Evolutionary conservation across 2,888 invertebrate genomes (phyloP), one percentile per base, ranked within the genome.

Genomic region (Orthonevra nobilis): DNA sequence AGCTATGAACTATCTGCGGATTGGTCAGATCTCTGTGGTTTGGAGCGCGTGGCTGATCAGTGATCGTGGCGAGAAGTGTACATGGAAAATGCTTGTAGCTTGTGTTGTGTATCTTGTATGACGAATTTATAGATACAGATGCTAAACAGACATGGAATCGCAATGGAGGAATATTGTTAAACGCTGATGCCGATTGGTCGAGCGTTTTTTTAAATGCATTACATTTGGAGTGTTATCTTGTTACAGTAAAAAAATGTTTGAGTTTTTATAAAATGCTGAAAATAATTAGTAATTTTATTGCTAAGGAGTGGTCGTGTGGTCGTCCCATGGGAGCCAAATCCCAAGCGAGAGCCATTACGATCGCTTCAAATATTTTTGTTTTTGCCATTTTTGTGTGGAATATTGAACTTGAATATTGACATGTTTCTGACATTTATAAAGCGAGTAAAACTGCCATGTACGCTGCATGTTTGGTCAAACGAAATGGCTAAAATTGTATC

Each of bases 41-140:
- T 15, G 19, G 36, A 54, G 64, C 10, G 5, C 19, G n/a, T n/a
- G 2, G 14, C 10, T 7, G 40, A 15, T 20, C 10, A 48, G 12
- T 60, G 79, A 68, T 77, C 73, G 36, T 15, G 56, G 48, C 77
- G 60, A 72, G 64, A 60, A 66, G 19, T 60, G 56, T 68, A 79
- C 79, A 79, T 73, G 79, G 79, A 79, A 79, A 79, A 68, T 52
- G 30, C 60, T 60, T 79, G 77, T 69, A 52, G 26, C 68, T n/a
- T n/a, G 60, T 60, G 42, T 68, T 68, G 17, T 69, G 77, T 52
- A 63, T 14, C 30, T 38, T 54, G 36, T 56, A 14, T 10, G 7
- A 2, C 34, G 70, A 63, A 63, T 75, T 63, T 60, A 64, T 64
- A 52, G 61, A 63, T 36, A 60, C 52, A 60, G 64, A 77, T 77